A percentile compares a stretch with the other conserved stretches of the same genome.
Conservation (phyloP, 2,888 invertebrate genomes). For the Oxytorus armatus region DNA sequence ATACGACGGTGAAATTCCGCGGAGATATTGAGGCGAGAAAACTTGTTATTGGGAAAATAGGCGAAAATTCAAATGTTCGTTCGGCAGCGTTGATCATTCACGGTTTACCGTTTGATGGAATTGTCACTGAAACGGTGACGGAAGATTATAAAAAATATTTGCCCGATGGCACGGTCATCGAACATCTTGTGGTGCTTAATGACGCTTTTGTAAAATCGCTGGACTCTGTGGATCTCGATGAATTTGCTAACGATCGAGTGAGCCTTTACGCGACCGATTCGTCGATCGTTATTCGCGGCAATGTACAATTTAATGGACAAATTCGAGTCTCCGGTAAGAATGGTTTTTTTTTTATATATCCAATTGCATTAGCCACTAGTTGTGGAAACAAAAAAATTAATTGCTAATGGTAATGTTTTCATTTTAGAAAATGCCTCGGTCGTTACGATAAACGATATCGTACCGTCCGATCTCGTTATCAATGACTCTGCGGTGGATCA, state of each 20-base stretch:
- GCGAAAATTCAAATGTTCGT: background rate
- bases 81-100: too few species aligned
- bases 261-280: conserved; percentile 69
- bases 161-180: conserved; percentile 71
- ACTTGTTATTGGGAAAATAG: background rate
- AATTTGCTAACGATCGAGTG: conserved; percentile 74
- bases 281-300: conserved; percentile 25
- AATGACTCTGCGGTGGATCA: conserved; percentile 67
- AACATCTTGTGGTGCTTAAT: conserved; percentile 69
- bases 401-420: background rate
- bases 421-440: conserved; percentile 69
- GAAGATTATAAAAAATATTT: conserved; percentile 60
- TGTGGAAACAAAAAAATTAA: background rate
- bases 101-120: conserved; percentile 65
- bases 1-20: conserved; percentile 33
- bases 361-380: background rate
- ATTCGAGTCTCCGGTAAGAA: conserved; percentile 73
- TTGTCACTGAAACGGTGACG: conserved; percentile 60
- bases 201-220: conserved; percentile 69
- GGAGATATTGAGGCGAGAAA: conserved; percentile 17
- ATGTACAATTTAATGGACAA: conserved; percentile 73
- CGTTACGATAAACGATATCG: conserved; percentile 72
- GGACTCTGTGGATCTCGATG: conserved; percentile 75
- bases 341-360: too few species aligned
- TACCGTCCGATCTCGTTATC: conserved; percentile 72